Conservation (phyloP, 2,888 invertebrate species). For the Cylindroiulus punctatus region DNA sequence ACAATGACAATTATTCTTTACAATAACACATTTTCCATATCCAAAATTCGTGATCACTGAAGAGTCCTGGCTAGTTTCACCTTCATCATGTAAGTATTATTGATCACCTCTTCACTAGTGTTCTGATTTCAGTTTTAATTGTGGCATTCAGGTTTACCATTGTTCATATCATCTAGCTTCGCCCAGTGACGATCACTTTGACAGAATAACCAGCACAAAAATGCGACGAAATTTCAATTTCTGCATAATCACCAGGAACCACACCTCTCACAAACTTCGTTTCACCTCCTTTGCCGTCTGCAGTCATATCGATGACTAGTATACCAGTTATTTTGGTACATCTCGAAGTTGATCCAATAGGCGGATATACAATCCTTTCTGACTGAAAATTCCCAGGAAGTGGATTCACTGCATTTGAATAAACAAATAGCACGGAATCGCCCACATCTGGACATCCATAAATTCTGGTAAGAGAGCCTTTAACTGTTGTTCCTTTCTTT, state of each 20-base stretch:
- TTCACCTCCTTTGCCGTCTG: neutral
- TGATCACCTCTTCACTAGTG: neutral
- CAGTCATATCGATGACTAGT: neutral
- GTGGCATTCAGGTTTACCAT: neutral
- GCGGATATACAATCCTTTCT: neutral
- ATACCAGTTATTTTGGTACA: neutral
- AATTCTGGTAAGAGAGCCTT: conserved; percentile 1
- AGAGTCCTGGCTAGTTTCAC: neutral
- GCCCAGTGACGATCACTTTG: neutral
- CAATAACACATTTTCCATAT: no score
- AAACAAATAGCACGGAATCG: neutral
- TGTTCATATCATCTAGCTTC: neutral
- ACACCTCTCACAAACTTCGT: conserved; percentile 15
- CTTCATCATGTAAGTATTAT: neutral
- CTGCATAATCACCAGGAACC: conserved; percentile 27
- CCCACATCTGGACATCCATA: conserved; percentile 4
- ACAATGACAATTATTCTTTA: no score
- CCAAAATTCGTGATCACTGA: neutral
- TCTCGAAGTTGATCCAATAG: neutral
- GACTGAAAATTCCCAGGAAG: conserved; percentile 9
- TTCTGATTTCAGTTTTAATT: neutral
- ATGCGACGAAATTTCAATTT: conserved; percentile 22
- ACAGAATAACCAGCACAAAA: conserved; percentile 35
- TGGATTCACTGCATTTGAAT: neutral
- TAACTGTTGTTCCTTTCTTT: neutral